Evolutionary conservation across 2,888 invertebrate species (phyloP).

Genomic region (Meiosimyza decipiens): DNA sequence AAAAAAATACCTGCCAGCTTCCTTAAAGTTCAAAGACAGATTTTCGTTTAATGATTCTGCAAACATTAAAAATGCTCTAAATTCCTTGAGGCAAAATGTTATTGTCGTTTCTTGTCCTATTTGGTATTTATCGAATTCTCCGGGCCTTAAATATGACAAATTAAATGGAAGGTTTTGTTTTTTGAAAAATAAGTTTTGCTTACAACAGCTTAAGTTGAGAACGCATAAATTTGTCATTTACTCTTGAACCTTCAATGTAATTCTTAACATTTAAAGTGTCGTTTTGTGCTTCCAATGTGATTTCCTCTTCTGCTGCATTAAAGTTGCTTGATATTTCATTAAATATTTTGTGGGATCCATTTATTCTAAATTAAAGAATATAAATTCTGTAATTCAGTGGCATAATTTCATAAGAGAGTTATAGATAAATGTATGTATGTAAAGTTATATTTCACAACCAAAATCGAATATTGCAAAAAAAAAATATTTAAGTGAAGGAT

Average conservation of each 20-base stretch:
- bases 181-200: conserved; percentile 30
- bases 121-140: conserved; percentile 59
- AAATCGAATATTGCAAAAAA: too few species aligned
- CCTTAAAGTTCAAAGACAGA: conserved; percentile 79
- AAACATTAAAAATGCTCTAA: conserved; percentile 82
- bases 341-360: conserved; percentile 74
- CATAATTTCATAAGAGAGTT: too few species aligned
- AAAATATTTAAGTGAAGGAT: too few species aligned
- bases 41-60: conserved; percentile 80
- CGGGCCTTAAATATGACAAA: conserved; percentile 47
- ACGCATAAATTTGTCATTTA: conserved; percentile 77
- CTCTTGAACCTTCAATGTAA: conserved; percentile 76
- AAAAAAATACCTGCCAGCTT: conserved; percentile 75
- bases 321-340: conserved; percentile 83
- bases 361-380: conserved; percentile 68
- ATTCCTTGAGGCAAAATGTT: conserved; percentile 88
- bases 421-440: too few species aligned
- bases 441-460: too few species aligned
- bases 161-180: not conserved
- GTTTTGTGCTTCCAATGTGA: conserved; percentile 78
- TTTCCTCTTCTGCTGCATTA: conserved; percentile 81
- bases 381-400: not conserved
- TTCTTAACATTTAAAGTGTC: conserved; percentile 78
- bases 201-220: conserved; percentile 79
- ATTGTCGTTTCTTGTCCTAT: conserved; percentile 73